phyloP scores from a whole-genome alignment of 1,140 invertebrate species.

The Drosophila orosa region DNA sequence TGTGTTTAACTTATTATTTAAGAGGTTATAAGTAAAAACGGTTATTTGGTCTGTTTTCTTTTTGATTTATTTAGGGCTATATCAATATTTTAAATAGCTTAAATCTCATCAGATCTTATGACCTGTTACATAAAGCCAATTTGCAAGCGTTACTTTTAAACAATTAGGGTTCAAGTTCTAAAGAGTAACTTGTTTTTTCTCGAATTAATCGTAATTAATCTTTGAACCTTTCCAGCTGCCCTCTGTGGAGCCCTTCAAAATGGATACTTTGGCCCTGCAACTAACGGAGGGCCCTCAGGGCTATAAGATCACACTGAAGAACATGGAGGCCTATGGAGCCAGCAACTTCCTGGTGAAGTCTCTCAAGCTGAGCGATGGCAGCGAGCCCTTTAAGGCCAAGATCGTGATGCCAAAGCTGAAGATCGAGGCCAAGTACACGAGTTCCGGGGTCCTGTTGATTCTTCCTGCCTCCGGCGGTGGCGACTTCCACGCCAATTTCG shows the following conservation, averaged over 20 bases:
- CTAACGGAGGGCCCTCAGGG: slow-evolving; percentile 89
- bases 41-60: background rate
- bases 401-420: slow-evolving; percentile 88
- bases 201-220: background rate
- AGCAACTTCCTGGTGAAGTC: slow-evolving; percentile 89
- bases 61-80: background rate
- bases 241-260: slow-evolving; percentile 89
- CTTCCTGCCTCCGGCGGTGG: slow-evolving; percentile 90
- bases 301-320: slow-evolving; percentile 88
- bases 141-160: background rate
- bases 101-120: background rate
- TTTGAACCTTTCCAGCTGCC: slow-evolving; percentile 85
- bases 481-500: slow-evolving; percentile 88
- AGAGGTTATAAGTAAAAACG: too few species aligned
- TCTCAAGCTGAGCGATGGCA: slow-evolving; percentile 86
- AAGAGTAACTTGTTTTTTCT: background rate
- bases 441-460: slow-evolving; percentile 89
- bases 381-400: slow-evolving; percentile 88
- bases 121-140: background rate
- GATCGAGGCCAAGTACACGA: slow-evolving; percentile 89
- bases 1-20: background rate
- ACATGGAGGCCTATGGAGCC: slow-evolving; percentile 88
- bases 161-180: too few species aligned
- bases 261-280: slow-evolving; percentile 88
- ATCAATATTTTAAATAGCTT: background rate